phyloP scores from a whole-genome alignment of 2,797 vertebrate species.

The Acanthis flammea region DNA sequence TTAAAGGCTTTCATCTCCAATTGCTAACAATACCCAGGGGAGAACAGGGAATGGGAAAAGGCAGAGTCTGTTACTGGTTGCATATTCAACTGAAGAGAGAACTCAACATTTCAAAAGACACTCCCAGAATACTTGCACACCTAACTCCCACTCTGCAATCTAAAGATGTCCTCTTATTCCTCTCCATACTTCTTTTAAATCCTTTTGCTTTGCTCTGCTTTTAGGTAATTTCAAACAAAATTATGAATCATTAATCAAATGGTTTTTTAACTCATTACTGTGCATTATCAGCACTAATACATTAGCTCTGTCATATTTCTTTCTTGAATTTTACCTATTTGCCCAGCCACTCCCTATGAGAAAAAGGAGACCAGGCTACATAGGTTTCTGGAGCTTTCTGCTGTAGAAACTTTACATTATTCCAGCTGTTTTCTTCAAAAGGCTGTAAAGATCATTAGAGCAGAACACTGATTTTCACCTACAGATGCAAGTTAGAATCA shows the following conservation, averaged over 20 bases:
- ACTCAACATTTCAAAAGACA: background rate
- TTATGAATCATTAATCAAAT: background rate
- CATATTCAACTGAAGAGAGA: background rate
- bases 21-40: background rate
- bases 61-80: background rate
- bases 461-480: background rate
- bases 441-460: background rate
- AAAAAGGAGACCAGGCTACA: background rate
- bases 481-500: background rate
- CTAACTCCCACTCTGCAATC: background rate
- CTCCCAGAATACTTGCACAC: background rate
- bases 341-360: background rate
- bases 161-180: background rate
- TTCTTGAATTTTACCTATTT: background rate
- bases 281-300: background rate
- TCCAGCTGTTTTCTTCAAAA: background rate
- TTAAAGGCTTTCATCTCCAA: conserved; percentile 28
- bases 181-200: background rate
- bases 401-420: background rate
- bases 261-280: background rate
- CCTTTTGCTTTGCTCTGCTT: background rate
- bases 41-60: background rate
- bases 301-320: background rate
- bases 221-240: background rate
- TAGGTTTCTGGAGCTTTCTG: background rate